Conservation (phyloP, 2,797 vertebrate species). For the Oreonectes daqikongensis region DNA sequence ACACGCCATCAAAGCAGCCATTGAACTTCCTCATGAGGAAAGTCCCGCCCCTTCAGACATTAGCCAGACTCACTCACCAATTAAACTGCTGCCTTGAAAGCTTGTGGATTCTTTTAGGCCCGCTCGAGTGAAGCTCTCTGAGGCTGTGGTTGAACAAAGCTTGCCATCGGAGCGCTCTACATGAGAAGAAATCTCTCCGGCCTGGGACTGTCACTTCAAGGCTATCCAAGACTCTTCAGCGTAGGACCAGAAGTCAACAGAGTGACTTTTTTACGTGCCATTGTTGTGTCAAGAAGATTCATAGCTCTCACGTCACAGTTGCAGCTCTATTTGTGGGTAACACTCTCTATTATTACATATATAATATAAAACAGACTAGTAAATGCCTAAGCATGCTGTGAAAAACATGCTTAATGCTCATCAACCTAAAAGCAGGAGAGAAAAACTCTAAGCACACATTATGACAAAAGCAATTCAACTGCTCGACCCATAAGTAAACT, state of each 20-base stretch:
- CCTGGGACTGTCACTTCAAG: constrained; percentile 32
- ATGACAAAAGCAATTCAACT: constrained; percentile 27
- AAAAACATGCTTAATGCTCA: neutral
- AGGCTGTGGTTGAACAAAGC: constrained; percentile 19
- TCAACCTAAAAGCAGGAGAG: neutral
- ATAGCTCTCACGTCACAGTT: constrained; percentile 51
- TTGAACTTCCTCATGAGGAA: constrained; percentile 9
- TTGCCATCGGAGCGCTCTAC: constrained; percentile 40
- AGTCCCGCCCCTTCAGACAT: constrained; percentile 16
- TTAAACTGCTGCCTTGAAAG: constrained; percentile 23
- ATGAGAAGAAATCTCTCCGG: constrained; percentile 37
- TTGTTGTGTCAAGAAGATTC: constrained; percentile 29
- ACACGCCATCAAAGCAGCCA: constrained; percentile 46
- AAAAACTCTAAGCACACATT: neutral
- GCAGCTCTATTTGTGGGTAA: constrained; percentile 48
- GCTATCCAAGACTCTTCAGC: constrained; percentile 35
- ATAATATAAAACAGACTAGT: neutral
- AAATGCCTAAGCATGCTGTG: too few relatives aligned
- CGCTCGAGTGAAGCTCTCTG: constrained; percentile 8
- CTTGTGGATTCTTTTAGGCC: constrained; percentile 14
- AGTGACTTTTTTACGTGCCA: constrained; percentile 42
- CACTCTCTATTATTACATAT: neutral
- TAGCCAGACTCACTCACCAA: constrained; percentile 23
- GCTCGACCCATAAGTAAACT: constrained; percentile 16
- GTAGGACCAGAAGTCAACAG: constrained; percentile 38